Base-by-base conservation (phyloP, 2,888 invertebrate genomes). In the Villa cingulata region DNA sequence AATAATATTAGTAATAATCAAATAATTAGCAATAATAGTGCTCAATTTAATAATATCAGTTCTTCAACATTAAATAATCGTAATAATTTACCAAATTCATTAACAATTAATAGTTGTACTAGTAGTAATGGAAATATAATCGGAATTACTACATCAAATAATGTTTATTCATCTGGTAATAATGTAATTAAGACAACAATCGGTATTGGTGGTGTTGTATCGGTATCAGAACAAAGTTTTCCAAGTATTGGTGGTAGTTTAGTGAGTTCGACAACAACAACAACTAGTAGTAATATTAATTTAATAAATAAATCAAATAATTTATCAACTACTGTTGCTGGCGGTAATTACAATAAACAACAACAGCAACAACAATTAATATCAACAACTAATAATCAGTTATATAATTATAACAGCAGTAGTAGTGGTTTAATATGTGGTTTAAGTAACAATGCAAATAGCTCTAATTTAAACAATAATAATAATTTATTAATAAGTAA, bases 401-500 rank as follows among this genome's bases (percentile, higher is more conserved):
- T 40, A 20, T 45, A 27, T 20, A 20, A 42, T 45, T 34, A 37
- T 23, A 40, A 15, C 23, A 32, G 9, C 10, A 39, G 20, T 41
- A n/a, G n/a, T n/a, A 29, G 15, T 16, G 39, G 29, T 14, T 32
- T 32, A 32, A 32, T 32, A 32, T 32, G 29, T 32, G 29, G 29
- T 23, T 15, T 34, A n/a, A 46, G 42, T 43, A 38, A 39, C 27
- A 38, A 38, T 38, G 34, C 47, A 9, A 48, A 40, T 36, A 23
- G n/a, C 16, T n/a, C 38, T 40, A 49, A 42, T 48, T 41, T 46
- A 39, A 52, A 49, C 45, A 52, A 49, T 46, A 50, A 46, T 48
- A 46, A 47, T 47, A 52, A 50, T 48, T 49, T 45, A 47, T 53
- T 54, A 53, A 54, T 53, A 52, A 57, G 51, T 53, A 56, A 54